Evolutionary conservation across 2,888 invertebrate genomes (phyloP), one percentile per base, ranked within the genome.

Genomic region (Agonopterix heracliana): DNA sequence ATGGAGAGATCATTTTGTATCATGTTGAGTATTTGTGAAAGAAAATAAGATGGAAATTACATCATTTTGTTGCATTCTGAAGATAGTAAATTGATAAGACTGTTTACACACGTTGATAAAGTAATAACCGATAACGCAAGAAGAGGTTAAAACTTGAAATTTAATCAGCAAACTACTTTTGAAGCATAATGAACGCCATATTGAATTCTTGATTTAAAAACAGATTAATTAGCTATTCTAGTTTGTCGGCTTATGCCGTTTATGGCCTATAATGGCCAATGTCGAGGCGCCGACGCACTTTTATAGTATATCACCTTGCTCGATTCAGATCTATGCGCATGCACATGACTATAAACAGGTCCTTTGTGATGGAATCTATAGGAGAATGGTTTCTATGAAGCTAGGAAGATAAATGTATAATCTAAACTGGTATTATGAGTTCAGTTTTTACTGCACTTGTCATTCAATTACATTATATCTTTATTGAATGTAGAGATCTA

Each of bases 191-290:
- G 26, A 26, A 26, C 26, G 26, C 26, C 26, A 26, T 26, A 26
- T 26, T 26, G 26, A n/a, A n/a, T 38, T 38, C 38, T n/a, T 7
- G 38, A 5, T 38, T 38, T 38, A 38, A 38, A 38, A 38, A 38
- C n/a, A 38, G 38, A 47, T 34, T 40, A 46, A 14, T 46, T 14
- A 46, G 40, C 9, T 40, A 80, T 81, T 77, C 78, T 59, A 69
- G 38, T 64, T 59, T 66, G 65, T 64, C 61, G 63, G 55, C 57
- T 56, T 64, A 57, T 57, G 47, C 78, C 75, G 10, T 78, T 71
- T 71, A 79, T 54, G 74, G 78, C 45, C 51, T 62, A 67, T 61
- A 54, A 70, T 66, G 56, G 59, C 59, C 70, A 70, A 71, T 71
- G 71, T 68, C 64, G 68, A 68, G 68, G 74, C 68, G 73, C 68